phyloP scores from a whole-genome alignment of 2,888 invertebrate species.

The Argyresthia goedartella region DNA sequence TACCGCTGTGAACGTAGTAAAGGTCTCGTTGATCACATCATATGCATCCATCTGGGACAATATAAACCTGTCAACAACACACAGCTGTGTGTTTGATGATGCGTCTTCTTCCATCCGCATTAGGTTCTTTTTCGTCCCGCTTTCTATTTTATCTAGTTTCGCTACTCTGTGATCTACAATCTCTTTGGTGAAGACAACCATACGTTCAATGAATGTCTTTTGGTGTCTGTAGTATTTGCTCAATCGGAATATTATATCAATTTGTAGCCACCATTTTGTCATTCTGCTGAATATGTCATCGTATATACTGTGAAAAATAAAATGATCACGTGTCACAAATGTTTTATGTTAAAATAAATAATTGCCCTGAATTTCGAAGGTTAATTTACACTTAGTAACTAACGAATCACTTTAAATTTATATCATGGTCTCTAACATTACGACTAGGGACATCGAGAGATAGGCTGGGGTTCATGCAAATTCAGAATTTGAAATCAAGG shows the following conservation, averaged over 20 bases:
- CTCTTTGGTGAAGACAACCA: slow-evolving; percentile 19
- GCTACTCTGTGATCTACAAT: slow-evolving; percentile 26
- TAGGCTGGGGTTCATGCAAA: no score
- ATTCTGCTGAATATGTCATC: slow-evolving; percentile 39
- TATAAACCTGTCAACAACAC: slow-evolving; percentile 47
- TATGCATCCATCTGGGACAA: slow-evolving; percentile 29
- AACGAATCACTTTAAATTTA: no score
- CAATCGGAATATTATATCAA: slow-evolving; percentile 39
- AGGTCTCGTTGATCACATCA: slow-evolving; percentile 36
- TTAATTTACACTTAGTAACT: no score
- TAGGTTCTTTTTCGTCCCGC: slow-evolving; percentile 9
- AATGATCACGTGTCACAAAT: no score
- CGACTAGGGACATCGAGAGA: no score
- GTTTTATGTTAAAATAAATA: no score
- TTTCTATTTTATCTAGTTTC: slow-evolving; percentile 12
- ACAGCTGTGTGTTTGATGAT: slow-evolving; percentile 28
- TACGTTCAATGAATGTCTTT: slow-evolving; percentile 19
- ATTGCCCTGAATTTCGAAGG: no score
- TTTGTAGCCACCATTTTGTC: slow-evolving; percentile 53
- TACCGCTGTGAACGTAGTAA: slow-evolving; percentile 53
- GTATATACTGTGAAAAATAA: slow-evolving; percentile 27
- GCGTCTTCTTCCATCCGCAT: slow-evolving; percentile 30
- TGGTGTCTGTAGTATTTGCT: slow-evolving; percentile 17
- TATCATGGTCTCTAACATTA: no score
- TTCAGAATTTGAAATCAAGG: no score